Evolutionary conservation across 2,888 invertebrate genomes (phyloP), one percentile per base, ranked within the genome.

Genomic region (Villa cingulata): DNA sequence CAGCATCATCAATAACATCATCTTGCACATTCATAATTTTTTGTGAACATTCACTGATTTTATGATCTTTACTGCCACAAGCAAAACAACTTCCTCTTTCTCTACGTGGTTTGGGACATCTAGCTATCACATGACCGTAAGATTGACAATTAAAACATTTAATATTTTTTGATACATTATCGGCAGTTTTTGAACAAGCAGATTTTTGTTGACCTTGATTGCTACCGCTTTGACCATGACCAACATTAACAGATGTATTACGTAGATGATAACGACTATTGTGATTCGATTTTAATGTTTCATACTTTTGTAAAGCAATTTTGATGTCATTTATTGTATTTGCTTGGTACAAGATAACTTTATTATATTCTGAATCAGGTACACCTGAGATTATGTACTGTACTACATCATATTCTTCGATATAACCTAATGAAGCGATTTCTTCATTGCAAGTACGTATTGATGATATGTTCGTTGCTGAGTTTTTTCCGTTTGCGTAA

Each of bases 91-190:
- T 27, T 6, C 10, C 27, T 2, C 2, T 27, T 27, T 5, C 7
- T 15, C 39, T 17, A 15, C 23, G 39, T 2, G 40, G 40, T 27
- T 45, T 45, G 4, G 32, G 4, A 19, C 45, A 45, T 23, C 19
- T 20, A 16, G 23, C 38, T 4, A 27, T 44, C 16, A 27, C 16
- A 38, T 44, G 44, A 4, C 44, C 44, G 14, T 14, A 27, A 3
- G 37, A 37, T 14, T 32, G 10, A 17, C 45, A 45, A 14, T 45
- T 45, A n/a, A 9, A 45, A 27, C 45, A 45, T 29, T 27, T 44
- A 2, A 27, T 27, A 32, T 12, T 41, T 41, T 27, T n/a, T 1
- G 12, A n/a, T n/a, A n/a, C n/a, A n/a, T n/a, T n/a, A n/a, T n/a
- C n/a, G n/a, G n/a, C n/a, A n/a, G n/a, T n/a, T n/a, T n/a, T n/a